These are phyloP conservation scores for Dynastes hyllus DNA, from an alignment of 2,888 invertebrate genomes.

Conservation along the genomic window DNA sequence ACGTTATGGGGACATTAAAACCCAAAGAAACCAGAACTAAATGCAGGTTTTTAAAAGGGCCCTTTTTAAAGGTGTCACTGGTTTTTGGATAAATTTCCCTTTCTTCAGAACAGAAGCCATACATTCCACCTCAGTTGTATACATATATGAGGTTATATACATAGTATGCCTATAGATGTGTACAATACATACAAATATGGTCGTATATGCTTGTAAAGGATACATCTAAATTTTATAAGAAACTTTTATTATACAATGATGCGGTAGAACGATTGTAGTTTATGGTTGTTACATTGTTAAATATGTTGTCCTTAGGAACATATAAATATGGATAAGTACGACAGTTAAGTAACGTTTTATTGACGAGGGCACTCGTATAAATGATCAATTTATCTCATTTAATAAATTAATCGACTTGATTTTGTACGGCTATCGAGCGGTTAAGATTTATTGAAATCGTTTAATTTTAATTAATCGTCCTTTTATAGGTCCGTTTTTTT, in stretches of 20 bases:
- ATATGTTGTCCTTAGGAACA: slow-evolving; percentile 49
- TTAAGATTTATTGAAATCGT: slow-evolving; percentile 40
- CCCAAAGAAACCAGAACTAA: slow-evolving; percentile 46
- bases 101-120: slow-evolving; percentile 41
- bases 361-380: slow-evolving; percentile 39
- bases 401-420: slow-evolving; percentile 46
- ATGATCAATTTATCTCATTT: slow-evolving; percentile 47
- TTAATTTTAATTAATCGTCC: slow-evolving; percentile 43
- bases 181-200: slow-evolving; percentile 13
- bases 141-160: slow-evolving; percentile 14
- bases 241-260: slow-evolving; percentile 57
- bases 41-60: too few species aligned
- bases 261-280: slow-evolving; percentile 58
- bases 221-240: slow-evolving; percentile 53
- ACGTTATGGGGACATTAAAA: slow-evolving; percentile 47
- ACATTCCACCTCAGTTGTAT: slow-evolving; percentile 16
- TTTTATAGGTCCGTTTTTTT: slow-evolving; percentile 31
- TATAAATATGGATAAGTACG: slow-evolving; percentile 50
- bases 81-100: too few species aligned
- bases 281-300: slow-evolving; percentile 55
- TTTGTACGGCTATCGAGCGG: slow-evolving; percentile 40
- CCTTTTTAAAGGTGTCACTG: too few species aligned
- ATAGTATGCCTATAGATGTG: slow-evolving; percentile 8
- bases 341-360: slow-evolving; percentile 44
- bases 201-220: slow-evolving; percentile 30